Evolutionary conservation across 2,888 invertebrate genomes (phyloP), one percentile per base, ranked within the genome.

Genomic region (Tortrix viridana): DNA sequence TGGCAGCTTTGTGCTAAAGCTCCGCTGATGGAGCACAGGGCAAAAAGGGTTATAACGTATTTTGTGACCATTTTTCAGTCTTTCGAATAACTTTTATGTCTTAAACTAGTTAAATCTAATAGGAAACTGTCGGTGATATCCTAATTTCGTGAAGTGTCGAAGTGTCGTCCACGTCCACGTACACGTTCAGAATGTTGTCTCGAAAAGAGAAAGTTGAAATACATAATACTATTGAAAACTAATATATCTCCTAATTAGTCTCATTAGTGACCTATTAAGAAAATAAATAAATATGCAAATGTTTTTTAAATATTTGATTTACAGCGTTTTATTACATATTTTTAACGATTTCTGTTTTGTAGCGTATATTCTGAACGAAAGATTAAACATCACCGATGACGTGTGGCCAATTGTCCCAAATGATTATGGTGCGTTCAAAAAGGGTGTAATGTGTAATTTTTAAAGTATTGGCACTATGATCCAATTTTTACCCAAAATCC

Each of bases 61-160:
- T 90, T 89, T 84, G 87, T 82, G 84, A 85, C 82, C 91, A 92
- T 92, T 85, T 89, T 91, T 81, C 68, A 74, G 75, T 73, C 70
- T 82, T 80, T 68, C 69, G 44, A 49, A 54, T 66, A 59, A 59
- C 65, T 69, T 72, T 74, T 75, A 72, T 71, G 75, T 78, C 77
- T 79, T 68, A 74, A 69, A 70, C 66, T 67, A 63, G 16, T 73
- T 67, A 66, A 69, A 68, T 77, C 73, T 73, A 75, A 71, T 70
- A 70, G 57, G 75, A 65, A 67, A 68, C 59, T 44, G 59, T 61
- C 66, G 56, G 61, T 48, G 59, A 63, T 41, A 57, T 66, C 68
- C 68, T 73, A 71, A 70, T 71, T 69, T 53, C 43, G 63, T 44
- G 59, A 32, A 53, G 52, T 32, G 48, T 60, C 54, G 60, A 56